Percentiles rank a stretch among this genome's conserved stretches.
phyloP scores from a whole-genome alignment of 2,113 vertebrate species.

The Istiophorus platypterus region DNA sequence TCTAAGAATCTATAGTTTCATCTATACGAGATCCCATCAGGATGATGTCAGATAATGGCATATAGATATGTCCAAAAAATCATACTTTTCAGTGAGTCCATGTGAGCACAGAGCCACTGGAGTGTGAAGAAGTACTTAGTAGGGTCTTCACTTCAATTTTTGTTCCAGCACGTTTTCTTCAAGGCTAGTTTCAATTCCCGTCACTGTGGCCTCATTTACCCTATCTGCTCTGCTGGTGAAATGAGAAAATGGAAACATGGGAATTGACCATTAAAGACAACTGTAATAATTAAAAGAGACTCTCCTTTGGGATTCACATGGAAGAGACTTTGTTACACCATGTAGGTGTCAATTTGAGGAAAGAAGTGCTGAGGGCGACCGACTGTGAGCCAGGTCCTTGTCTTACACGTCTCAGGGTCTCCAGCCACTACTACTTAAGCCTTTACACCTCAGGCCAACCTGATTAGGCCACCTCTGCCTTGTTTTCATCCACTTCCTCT shows the following conservation, averaged over 20 bases:
- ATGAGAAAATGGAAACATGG: constrained; percentile 41
- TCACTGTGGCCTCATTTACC: constrained; percentile 31
- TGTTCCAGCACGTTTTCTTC: neutral
- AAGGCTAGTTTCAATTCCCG: constrained; percentile 8
- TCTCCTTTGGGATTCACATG: constrained; percentile 28
- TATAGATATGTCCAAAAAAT: neutral
- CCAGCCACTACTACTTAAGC: constrained; percentile 57
- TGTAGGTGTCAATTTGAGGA: constrained; percentile 36
- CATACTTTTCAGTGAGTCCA: neutral
- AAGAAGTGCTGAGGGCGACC: constrained; percentile 2
- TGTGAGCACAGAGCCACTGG: neutral
- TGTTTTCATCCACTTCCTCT: constrained; percentile 72
- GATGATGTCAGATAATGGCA: neutral
- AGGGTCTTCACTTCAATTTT: neutral
- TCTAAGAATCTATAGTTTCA: neutral
- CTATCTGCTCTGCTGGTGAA: constrained; percentile 45
- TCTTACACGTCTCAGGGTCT: constrained; percentile 51
- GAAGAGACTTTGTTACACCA: constrained; percentile 6
- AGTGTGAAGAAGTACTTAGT: constrained; percentile 5
- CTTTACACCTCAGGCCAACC: constrained; percentile 68
- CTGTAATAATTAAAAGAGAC: constrained; percentile 49
- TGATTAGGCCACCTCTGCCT: constrained; percentile 76
- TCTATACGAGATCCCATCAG: neutral
- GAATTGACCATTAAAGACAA: constrained; percentile 43
- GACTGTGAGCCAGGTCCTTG: constrained; percentile 41